A percentile compares a stretch with the other conserved stretches of the same genome.
These are phyloP conservation scores for Osmerus mordax DNA, from an alignment of 2,113 vertebrate genomes.

Conservation along the genomic window DNA sequence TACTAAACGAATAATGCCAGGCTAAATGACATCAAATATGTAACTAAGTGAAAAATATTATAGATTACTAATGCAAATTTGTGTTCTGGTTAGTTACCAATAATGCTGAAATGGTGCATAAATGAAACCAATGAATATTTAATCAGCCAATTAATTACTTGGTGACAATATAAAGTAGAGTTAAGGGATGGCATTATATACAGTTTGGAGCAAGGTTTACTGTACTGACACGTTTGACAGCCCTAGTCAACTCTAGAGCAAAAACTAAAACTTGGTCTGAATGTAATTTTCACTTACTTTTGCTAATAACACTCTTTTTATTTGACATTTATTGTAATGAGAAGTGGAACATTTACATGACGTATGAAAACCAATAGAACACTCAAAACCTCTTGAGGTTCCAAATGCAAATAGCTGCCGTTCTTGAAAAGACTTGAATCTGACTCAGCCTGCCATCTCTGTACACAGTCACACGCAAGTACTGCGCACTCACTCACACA, in stretches of 20 bases:
- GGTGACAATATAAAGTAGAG: not conserved
- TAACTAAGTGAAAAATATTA: not conserved
- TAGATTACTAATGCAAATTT: constrained; percentile 8
- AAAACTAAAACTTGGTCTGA: too few species aligned
- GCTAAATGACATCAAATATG: not conserved
- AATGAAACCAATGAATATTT: constrained; percentile 6
- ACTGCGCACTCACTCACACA: not conserved
- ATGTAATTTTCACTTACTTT: too few species aligned
- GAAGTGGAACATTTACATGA: too few species aligned
- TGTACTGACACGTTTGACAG: too few species aligned
- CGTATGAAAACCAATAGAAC: too few species aligned
- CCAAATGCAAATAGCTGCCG: not conserved
- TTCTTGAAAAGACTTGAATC: not conserved
- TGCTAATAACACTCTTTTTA: too few species aligned
- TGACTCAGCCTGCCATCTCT: constrained; percentile 22
- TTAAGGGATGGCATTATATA: too few species aligned
- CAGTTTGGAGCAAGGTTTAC: too few species aligned
- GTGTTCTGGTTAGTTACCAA: not conserved
- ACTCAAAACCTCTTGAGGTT: too few species aligned
- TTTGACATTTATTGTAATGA: too few species aligned
- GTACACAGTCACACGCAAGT: constrained; percentile 30
- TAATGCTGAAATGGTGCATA: constrained; percentile 1
- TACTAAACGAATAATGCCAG: not conserved
- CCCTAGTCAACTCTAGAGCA: too few species aligned
- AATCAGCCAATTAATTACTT: constrained; percentile 2